phyloP scores from a whole-genome alignment of 1,140 invertebrate genomes.

The Papilio polytes region DNA sequence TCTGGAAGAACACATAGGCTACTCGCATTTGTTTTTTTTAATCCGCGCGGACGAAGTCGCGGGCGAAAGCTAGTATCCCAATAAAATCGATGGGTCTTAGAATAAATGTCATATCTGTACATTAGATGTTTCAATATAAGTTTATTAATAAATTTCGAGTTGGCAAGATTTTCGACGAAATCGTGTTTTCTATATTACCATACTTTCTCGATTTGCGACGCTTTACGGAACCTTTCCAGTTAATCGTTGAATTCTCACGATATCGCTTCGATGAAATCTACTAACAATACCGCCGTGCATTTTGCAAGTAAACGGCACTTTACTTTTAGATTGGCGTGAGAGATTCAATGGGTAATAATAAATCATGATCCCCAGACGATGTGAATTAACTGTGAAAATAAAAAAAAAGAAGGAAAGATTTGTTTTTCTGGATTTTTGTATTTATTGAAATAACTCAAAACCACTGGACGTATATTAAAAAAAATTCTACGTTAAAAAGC shows the following conservation, averaged over 20 bases:
- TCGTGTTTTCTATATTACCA: neutral
- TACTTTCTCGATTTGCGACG: neutral
- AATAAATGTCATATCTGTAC: too few species aligned
- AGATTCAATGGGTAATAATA: conserved; percentile 5
- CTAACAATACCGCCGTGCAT: neutral
- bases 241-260: conserved; percentile 2
- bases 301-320: conserved; percentile 6
- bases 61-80: too few species aligned
- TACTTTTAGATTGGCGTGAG: conserved; percentile 19
- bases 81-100: too few species aligned
- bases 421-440: too few species aligned
- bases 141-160: neutral
- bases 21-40: too few species aligned
- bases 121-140: too few species aligned
- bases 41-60: too few species aligned
- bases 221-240: conserved; percentile 11
- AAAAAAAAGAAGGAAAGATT: neutral
- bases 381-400: neutral
- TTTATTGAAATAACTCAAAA: too few species aligned
- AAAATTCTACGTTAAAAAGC: too few species aligned
- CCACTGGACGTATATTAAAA: too few species aligned
- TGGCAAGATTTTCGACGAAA: neutral
- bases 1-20: too few species aligned
- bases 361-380: neutral
- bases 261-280: conserved; percentile 21